phyloP scores from a whole-genome alignment of 1,140 invertebrate genomes.

The Ectropis grisescens region DNA sequence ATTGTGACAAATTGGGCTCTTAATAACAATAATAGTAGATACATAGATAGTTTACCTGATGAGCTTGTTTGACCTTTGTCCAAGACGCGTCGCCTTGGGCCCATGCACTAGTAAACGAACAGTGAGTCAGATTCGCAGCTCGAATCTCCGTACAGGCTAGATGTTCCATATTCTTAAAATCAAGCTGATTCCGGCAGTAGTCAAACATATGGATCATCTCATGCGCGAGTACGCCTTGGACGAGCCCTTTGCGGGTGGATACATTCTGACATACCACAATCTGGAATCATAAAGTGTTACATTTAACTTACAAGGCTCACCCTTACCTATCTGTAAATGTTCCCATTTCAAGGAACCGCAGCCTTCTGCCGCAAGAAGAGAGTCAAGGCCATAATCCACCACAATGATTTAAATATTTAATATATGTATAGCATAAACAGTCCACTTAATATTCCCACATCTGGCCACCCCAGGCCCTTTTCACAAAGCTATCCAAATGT shows the following conservation, averaged over 20 bases:
- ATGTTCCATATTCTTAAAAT: conserved; percentile 93
- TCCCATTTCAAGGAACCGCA: too few species aligned
- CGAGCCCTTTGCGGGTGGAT: conserved; percentile 72
- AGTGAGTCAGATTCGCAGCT: conserved; percentile 93
- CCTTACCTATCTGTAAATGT: too few species aligned
- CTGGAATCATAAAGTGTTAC: conserved; percentile 63
- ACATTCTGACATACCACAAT: conserved; percentile 94
- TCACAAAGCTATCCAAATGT: too few species aligned
- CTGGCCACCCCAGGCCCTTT: too few species aligned
- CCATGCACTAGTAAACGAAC: conserved; percentile 87
- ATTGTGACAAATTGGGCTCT: too few species aligned
- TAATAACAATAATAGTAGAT: too few species aligned
- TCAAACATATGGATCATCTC: conserved; percentile 99
- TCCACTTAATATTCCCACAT: too few species aligned
- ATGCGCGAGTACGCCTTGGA: conserved; percentile 87
- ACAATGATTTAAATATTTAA: too few species aligned
- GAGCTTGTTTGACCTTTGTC: conserved; percentile 78
- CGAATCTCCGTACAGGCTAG: conserved; percentile 95
- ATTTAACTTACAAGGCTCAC: neutral
- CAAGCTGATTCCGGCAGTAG: conserved; percentile 88
- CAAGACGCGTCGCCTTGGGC: conserved; percentile 81
- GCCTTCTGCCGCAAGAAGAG: too few species aligned
- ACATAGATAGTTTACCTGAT: too few species aligned
- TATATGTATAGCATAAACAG: too few species aligned
- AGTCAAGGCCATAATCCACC: too few species aligned